phyloP scores from a whole-genome alignment of 1,140 invertebrate species.

The Drosophila ogumai region DNA sequence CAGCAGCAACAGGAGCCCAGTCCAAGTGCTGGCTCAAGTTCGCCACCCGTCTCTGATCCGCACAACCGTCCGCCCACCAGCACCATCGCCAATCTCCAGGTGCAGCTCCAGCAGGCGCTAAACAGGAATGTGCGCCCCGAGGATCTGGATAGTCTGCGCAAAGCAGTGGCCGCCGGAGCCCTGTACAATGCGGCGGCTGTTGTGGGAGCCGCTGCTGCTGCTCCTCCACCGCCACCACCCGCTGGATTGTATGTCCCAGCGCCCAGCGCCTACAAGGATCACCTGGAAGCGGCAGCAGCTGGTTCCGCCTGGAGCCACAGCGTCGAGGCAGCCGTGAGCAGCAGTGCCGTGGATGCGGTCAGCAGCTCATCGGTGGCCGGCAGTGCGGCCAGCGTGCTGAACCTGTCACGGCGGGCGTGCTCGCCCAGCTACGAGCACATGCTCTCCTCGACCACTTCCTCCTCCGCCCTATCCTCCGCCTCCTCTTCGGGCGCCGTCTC shows the following conservation, averaged over 20 bases:
- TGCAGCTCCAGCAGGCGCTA: conserved; percentile 70
- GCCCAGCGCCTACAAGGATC: conserved; percentile 54
- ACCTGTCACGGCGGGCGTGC: conserved; percentile 87
- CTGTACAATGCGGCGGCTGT: conserved; percentile 55
- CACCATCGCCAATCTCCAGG: conserved; percentile 73
- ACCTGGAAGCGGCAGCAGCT: conserved; percentile 48
- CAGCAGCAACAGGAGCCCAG: conserved; percentile 47
- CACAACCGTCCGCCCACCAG: conserved; percentile 79
- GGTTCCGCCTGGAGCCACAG: conserved; percentile 49
- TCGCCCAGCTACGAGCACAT: conserved; percentile 78
- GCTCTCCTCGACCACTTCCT: conserved; percentile 72
- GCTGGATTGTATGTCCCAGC: conserved; percentile 34
- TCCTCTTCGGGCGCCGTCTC: conserved; percentile 89
- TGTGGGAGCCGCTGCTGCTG: conserved; percentile 41
- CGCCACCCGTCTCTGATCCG: conserved; percentile 31
- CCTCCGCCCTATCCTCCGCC: conserved; percentile 45
- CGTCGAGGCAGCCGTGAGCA: conserved; percentile 61
- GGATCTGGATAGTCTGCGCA: conserved; percentile 78
- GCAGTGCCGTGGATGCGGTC: conserved; percentile 72
- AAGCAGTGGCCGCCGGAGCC: conserved; percentile 72
- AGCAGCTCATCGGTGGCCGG: conserved; percentile 58
- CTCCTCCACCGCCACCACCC: conserved; percentile 18
- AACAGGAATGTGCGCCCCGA: conserved; percentile 73
- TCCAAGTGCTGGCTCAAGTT: conserved; percentile 54
- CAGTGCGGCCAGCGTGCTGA: conserved; percentile 87